Evolutionary conservation across 2,888 invertebrate genomes (phyloP), one percentile per base, ranked within the genome.

Genomic region (Limnephilus lunatus): DNA sequence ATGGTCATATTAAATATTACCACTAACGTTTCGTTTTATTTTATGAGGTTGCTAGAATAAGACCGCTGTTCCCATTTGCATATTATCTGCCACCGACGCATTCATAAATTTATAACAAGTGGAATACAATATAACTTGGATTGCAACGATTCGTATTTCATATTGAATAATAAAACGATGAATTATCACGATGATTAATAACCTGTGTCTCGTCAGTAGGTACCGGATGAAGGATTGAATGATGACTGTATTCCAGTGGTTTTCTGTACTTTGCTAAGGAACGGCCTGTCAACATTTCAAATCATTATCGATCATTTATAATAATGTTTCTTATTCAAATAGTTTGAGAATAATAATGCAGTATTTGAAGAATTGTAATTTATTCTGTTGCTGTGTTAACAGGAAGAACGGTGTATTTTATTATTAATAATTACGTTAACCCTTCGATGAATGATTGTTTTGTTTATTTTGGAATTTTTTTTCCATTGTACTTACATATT

Each of bases 31-130:
- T 9, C 68, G 68, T 68, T 68, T 68, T 68, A 68, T n/a, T 68
- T 68, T 68, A 68, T 68, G 68, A 68, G 68, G 68, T 68, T 68
- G 68, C n/a, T 68, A 68, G 68, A 68, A 68, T 68, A n/a, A 68
- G 68, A 68, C 25, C 68, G 68, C n/a, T 68, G 68, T 5, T 68
- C 68, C 7, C 68, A 68, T 68, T 68, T 68, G 25, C 68, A 68
- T 68, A 68, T 5, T 68, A 68, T 5, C 68, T n/a, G 25, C 68
- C 68, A 68, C 68, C 68, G 25, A n/a, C 68, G 68, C 68, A 25
- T 68, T 68, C 68, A 68, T 68, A 68, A 68, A 68, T 68, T 25
- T 25, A n/a, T 68, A 68, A 68, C 68, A 68, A 68, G 68, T 68
- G 68, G 68, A 68, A 68, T n/a, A 68, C 68, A 68, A 68, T 68